Conservation (phyloP, 2,888 invertebrate genomes). For the Watsonalla binaria region DNA sequence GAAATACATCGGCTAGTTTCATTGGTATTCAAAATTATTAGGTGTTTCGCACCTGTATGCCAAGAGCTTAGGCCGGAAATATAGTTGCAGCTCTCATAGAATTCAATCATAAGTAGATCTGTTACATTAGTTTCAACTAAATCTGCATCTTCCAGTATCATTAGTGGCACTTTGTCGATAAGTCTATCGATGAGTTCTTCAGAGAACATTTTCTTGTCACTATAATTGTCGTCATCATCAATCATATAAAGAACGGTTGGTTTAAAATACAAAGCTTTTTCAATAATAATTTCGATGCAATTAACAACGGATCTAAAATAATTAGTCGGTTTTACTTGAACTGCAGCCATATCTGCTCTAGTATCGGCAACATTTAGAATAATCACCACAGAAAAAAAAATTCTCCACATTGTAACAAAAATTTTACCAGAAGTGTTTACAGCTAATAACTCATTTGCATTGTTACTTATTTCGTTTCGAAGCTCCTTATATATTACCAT, state of each 20-base stretch:
- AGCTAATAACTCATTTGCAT: neutral
- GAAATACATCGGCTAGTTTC: conserved; percentile 10
- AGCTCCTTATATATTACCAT: neutral
- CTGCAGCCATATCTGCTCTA: neutral
- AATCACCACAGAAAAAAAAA: neutral
- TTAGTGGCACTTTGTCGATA: conserved; percentile 14
- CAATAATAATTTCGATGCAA: conserved; percentile 23
- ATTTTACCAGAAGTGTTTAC: neutral
- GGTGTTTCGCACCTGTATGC: conserved; percentile 26
- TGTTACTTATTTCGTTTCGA: neutral
- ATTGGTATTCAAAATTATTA: conserved; percentile 27
- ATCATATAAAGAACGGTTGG: conserved; percentile 22
- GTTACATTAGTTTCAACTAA: conserved; percentile 9
- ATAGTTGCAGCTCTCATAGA: conserved; percentile 16
- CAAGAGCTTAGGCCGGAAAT: conserved; percentile 18
- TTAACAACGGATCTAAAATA: conserved; percentile 10
- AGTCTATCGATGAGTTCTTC: conserved; percentile 19
- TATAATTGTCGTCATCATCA: conserved; percentile 4
- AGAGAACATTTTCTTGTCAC: conserved; percentile 14
- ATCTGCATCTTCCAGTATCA: conserved; percentile 8
- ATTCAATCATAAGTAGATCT: conserved; percentile 22
- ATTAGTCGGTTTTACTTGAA: neutral
- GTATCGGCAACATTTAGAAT: neutral
- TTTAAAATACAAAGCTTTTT: conserved; percentile 15
- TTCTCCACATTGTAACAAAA: neutral